Base-by-base conservation (phyloP, 2,113 vertebrate genomes). In the Gavia stellata region DNA sequence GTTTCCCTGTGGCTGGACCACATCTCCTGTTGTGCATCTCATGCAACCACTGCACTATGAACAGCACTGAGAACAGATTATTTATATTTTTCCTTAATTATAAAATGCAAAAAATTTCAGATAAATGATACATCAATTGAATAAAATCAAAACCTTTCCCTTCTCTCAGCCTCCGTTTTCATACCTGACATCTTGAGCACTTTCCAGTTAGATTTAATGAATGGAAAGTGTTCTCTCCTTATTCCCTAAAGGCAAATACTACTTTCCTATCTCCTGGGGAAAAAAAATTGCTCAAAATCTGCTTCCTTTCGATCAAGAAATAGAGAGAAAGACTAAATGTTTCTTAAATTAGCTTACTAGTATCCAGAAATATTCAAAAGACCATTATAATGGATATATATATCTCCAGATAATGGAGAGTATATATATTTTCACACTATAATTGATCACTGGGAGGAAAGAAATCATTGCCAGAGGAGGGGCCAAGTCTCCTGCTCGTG, bases 141-240 rank as follows among this genome's bases (percentile, higher is more conserved):
- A 67, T 34, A 24, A 74, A 93, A 78, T 52, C 42, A 66, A 78
- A 92, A 36, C 67, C 86, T 42, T 63, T 81, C 77, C 67, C 55
- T 85, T 70, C 82, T 29, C 70, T 66, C 86, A 94, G 71, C n/a
- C 78, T 61, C 77, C 3, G 1, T 79, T 84, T 73, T 79, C 81
- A 79, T 25, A 77, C n/a, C 71, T 94, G 94, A 93, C 74, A 73
- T 24, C 50, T 34, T 4, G 3, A 93, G 80, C 81, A 77, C 85
- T 83, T 92, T 82, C 74, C 93, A 96, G 81, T 63, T 38, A 88
- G 40, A 81, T 61, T 75, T 92, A 88, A 88, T 86, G 81, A 96
- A 77, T 10, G 38, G 66, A 73, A 88, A 88, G 21, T 29, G 67
- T 77, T 96, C 79, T 84, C 42, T 82, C 71, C 59, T 28, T 83